phyloP scores from a whole-genome alignment of 2,888 invertebrate species.

The Lasioglossum morio region DNA sequence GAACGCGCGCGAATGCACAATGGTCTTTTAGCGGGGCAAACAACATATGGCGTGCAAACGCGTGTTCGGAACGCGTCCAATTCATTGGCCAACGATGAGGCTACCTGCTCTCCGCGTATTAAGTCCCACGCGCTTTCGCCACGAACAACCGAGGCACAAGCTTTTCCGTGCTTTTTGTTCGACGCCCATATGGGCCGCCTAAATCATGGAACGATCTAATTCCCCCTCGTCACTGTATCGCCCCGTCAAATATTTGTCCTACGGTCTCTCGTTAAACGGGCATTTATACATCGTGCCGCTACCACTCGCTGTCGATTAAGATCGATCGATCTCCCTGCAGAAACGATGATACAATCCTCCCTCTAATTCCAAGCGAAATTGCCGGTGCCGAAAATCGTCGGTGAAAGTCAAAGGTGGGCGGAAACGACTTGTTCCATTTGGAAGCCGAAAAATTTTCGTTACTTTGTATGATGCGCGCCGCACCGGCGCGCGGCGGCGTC shows the following conservation, averaged over 20 bases:
- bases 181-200: slow-evolving; percentile 64
- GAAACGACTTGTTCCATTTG: slow-evolving; percentile 22
- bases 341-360: slow-evolving; percentile 8
- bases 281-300: slow-evolving; percentile 22
- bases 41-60: slow-evolving; percentile 76
- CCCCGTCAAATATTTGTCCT: slow-evolving; percentile 54
- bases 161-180: slow-evolving; percentile 65
- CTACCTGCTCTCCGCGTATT: slow-evolving; percentile 74
- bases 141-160: slow-evolving; percentile 55
- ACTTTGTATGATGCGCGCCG: slow-evolving; percentile 4
- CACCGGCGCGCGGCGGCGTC: background rate
- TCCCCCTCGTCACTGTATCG: slow-evolving; percentile 39
- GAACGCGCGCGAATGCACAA: slow-evolving; percentile 65
- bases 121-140: slow-evolving; percentile 74
- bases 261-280: slow-evolving; percentile 34
- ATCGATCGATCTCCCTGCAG: slow-evolving; percentile 16
- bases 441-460: slow-evolving; percentile 23
- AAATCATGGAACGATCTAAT: slow-evolving; percentile 32
- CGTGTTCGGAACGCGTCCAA: slow-evolving; percentile 68
- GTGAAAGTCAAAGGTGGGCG: slow-evolving; percentile 55
- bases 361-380: background rate
- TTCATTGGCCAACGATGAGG: slow-evolving; percentile 75
- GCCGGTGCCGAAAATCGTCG: slow-evolving; percentile 24
- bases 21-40: slow-evolving; percentile 75
- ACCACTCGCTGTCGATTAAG: background rate